Conservation (phyloP, 2,888 invertebrate species). For the Ennomos quercinarius region DNA sequence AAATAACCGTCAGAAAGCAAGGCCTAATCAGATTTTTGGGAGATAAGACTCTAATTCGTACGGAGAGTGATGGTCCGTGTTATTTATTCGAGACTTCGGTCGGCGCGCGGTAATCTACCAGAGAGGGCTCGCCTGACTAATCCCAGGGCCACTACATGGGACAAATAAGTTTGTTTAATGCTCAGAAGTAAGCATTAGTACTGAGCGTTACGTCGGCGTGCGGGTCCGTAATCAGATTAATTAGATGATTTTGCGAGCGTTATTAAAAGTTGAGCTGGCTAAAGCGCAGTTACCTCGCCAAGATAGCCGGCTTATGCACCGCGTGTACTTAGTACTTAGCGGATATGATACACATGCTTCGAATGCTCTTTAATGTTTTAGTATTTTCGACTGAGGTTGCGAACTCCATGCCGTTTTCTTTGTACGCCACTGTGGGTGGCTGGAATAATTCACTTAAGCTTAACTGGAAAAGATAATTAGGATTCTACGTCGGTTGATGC, state of each 20-base stretch:
- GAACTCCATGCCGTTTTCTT: slow-evolving; percentile 82
- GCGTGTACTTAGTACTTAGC: slow-evolving; percentile 76
- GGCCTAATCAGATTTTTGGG: slow-evolving; percentile 44
- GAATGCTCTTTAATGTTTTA: slow-evolving; percentile 84
- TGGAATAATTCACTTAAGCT: slow-evolving; percentile 85
- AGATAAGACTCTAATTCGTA: slow-evolving; percentile 48
- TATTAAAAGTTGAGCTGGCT: slow-evolving; percentile 83
- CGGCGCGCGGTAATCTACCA: slow-evolving; percentile 54
- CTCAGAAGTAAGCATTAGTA: slow-evolving; percentile 75
- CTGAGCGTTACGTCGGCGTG: slow-evolving; percentile 69
- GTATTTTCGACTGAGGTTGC: slow-evolving; percentile 84
- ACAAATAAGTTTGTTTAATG: slow-evolving; percentile 78
- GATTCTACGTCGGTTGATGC: slow-evolving; percentile 84
- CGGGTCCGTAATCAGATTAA: slow-evolving; percentile 82
- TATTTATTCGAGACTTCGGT: slow-evolving; percentile 52
- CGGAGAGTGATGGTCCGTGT: slow-evolving; percentile 50
- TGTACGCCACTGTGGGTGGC: slow-evolving; percentile 82
- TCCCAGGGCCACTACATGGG: slow-evolving; percentile 69
- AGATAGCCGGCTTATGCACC: slow-evolving; percentile 79
- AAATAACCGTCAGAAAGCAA: slow-evolving; percentile 37
- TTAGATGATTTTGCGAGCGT: slow-evolving; percentile 81
- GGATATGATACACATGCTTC: slow-evolving; percentile 79
- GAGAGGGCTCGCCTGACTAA: slow-evolving; percentile 60
- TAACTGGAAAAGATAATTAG: slow-evolving; percentile 85
- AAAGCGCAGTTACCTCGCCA: slow-evolving; percentile 76